phyloP scores from a whole-genome alignment of 2,888 invertebrate species.

The Crocallis elinguaria region DNA sequence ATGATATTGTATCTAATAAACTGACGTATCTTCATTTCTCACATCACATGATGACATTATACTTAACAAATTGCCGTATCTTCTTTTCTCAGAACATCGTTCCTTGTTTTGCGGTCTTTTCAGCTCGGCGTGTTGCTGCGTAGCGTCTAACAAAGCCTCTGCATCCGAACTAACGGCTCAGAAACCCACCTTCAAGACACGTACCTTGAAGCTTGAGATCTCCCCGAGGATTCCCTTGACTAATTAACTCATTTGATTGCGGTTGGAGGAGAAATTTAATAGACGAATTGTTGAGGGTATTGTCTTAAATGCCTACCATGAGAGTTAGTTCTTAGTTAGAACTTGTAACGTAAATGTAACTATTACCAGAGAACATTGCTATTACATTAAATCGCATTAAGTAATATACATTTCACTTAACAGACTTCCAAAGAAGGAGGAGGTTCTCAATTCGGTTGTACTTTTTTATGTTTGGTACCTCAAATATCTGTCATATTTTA shows the following conservation, averaged over 20 bases:
- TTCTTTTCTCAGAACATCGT: neutral
- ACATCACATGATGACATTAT: no score
- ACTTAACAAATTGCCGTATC: conserved; percentile 14
- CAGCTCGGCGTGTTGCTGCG: conserved; percentile 16
- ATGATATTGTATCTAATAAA: no score
- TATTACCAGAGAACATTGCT: no score
- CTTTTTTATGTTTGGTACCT: no score
- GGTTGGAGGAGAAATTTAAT: conserved; percentile 31
- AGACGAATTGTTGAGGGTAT: conserved; percentile 5
- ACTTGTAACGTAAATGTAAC: no score
- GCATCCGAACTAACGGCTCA: conserved; percentile 40
- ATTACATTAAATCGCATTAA: no score
- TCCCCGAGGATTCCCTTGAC: conserved; percentile 64
- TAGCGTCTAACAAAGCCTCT: conserved; percentile 30
- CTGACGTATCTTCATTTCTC: no score
- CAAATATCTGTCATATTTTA: no score
- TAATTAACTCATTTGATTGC: conserved; percentile 53
- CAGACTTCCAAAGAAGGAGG: no score
- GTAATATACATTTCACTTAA: no score
- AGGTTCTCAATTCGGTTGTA: no score
- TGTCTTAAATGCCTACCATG: neutral
- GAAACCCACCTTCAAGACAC: conserved; percentile 64
- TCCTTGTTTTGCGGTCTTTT: conserved; percentile 17
- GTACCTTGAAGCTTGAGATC: conserved; percentile 37
- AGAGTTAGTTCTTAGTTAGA: neutral